A percentile compares a stretch with the other conserved stretches of the same genome.
phyloP scores from a whole-genome alignment of 2,113 vertebrate genomes.

The Serinus canaria region DNA sequence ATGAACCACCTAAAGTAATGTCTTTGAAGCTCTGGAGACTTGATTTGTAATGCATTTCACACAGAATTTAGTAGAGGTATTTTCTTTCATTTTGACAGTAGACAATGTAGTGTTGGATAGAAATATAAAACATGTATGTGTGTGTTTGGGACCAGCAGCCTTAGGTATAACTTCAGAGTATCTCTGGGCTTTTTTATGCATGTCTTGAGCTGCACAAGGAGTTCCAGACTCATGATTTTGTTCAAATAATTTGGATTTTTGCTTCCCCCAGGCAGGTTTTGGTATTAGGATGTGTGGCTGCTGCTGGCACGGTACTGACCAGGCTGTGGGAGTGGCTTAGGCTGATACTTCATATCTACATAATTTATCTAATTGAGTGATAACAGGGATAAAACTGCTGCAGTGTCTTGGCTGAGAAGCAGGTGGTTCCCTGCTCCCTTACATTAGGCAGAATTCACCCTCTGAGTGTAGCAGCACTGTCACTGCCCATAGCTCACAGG shows the following conservation, averaged over 20 bases:
- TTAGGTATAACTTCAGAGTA: neutral
- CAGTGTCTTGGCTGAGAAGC: neutral
- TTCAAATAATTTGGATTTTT: neutral
- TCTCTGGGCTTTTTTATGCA: accelerated
- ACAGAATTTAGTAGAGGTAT: neutral
- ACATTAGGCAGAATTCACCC: too few relatives aligned
- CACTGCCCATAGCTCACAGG: accelerated
- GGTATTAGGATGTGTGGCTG: neutral
- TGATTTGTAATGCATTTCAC: neutral
- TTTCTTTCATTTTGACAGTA: neutral
- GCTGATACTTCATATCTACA: neutral
- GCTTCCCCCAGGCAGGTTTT: neutral
- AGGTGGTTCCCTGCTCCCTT: accelerated
- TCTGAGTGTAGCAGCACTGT: neutral
- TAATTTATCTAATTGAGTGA: neutral
- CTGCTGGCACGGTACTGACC: neutral
- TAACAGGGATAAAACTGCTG: neutral
- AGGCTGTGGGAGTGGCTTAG: neutral
- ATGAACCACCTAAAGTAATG: neutral
- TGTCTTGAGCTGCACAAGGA: neutral
- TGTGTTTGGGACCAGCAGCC: neutral
- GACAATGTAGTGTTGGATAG: neutral
- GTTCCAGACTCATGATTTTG: neutral
- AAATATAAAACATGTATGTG: neutral
- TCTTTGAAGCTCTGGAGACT: neutral